Conservation (phyloP, 1,140 invertebrate genomes). For the Thaumatotibia leucotreta region DNA sequence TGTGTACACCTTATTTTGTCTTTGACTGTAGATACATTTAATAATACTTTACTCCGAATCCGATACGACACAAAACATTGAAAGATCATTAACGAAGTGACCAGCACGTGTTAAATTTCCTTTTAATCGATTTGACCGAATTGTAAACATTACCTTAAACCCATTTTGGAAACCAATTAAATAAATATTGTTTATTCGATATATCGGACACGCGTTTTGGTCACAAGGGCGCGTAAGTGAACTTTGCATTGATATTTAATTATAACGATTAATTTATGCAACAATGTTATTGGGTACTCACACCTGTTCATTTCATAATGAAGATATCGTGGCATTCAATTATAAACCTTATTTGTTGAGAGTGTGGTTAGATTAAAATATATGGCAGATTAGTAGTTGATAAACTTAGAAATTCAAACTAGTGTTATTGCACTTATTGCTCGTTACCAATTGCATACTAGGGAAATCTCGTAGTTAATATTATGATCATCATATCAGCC, state of each 20-base stretch:
- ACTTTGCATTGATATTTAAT: conserved; percentile 2
- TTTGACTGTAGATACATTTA: no score
- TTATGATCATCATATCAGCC: no score
- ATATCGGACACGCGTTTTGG: conserved; percentile 3
- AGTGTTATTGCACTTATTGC: no score
- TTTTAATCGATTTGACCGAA: neutral
- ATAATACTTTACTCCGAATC: no score
- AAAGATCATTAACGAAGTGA: neutral
- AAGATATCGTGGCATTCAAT: neutral
- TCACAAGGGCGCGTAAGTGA: conserved; percentile 4
- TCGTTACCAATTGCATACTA: no score
- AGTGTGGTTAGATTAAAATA: neutral
- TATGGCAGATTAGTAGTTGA: neutral
- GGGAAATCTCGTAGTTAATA: no score
- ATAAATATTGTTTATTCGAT: conserved; percentile 9
- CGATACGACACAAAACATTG: neutral
- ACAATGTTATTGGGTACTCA: neutral
- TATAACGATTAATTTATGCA: conserved; percentile 3
- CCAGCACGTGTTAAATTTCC: neutral
- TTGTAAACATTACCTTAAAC: neutral
- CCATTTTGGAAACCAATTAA: conserved; percentile 8
- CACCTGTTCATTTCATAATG: neutral
- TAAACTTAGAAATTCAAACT: neutral
- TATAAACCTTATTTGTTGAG: neutral
- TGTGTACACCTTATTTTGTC: no score